These are phyloP conservation scores for Anhinga rufa DNA, from an alignment of 2,113 vertebrate species.

Conservation along the genomic window DNA sequence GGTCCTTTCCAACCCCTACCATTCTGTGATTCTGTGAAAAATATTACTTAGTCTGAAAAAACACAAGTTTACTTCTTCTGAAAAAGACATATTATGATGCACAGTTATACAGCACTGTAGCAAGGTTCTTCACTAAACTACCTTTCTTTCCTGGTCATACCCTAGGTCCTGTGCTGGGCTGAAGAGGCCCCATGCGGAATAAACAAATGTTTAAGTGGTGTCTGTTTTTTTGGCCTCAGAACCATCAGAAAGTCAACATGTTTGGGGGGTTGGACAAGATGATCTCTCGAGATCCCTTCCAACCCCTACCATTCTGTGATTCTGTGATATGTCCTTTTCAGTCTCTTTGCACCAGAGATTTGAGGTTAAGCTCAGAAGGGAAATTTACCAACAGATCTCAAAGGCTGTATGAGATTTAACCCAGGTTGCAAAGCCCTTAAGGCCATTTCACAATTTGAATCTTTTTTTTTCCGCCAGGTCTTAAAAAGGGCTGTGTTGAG, in stretches of 20 bases:
- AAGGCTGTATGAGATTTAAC: not conserved
- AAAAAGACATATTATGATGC: not conserved
- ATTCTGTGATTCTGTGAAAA: not conserved
- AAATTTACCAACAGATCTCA: not conserved
- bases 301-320: too few species aligned
- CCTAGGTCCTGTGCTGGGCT: not conserved
- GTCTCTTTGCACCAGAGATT: not conserved
- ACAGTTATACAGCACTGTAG: not conserved
- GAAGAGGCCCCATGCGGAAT: not conserved
- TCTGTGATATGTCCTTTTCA: not conserved
- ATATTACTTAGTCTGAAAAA: not conserved
- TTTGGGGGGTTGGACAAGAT: too few species aligned
- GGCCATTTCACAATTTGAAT: not conserved
- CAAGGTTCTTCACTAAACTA: not conserved
- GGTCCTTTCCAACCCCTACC: too few species aligned
- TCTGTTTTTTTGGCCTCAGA: not conserved
- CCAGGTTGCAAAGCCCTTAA: not conserved
- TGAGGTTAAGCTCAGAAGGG: not conserved
- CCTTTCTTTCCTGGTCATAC: not conserved
- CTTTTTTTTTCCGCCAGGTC: not conserved
- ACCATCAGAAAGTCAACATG: not conserved
- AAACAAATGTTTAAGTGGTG: not conserved
- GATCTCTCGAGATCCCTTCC: too few species aligned
- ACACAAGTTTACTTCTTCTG: not conserved
- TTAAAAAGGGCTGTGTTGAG: not conserved